Base-by-base conservation (phyloP, 1,140 invertebrate genomes). In the Achatina immaculata region DNA sequence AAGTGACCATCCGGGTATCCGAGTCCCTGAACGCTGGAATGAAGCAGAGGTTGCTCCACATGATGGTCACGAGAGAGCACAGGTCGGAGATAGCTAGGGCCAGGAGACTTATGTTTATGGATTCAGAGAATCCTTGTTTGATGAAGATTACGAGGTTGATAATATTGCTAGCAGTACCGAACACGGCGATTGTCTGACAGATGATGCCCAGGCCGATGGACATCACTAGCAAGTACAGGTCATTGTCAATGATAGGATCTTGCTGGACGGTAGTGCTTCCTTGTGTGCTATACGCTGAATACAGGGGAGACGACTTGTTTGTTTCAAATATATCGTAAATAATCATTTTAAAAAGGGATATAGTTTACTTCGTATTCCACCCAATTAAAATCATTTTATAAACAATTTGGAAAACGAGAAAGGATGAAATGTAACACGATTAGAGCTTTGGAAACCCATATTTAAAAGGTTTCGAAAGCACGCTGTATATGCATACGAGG, bases 51-150 rank as follows among this genome's bases (percentile, higher is more conserved):
- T 51, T 51, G 4, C 9, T 36, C 48, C 74, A 58, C n/a, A 76
- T 62, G 1, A 76, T 34, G 2, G 7, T 1, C 16, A 76, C 31
- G 1, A 76, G 36, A 0, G 51, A 62, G 24, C 74, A 58, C 31
- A 76, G 74, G 42, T 76, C 74, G 24, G 38, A 76, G 31, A 76
- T n/a, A 36, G 74, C n/a, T 55, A 76, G 62, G 24, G 51, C 28
- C 14, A 76, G 31, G 1, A 76, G 55, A 34, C 51, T 62, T n/a
- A 76, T 43, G 51, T 76, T 76, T 28, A 76, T 43, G 31, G 45
- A 4, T 14, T 79, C 78, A 14, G 31, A 58, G 34, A 62, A 51
- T 11, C 78, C 66, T 36, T 38, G 40, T 45, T 66, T 81, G 71
- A 75, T n/a, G 48, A 66, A 58, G 72, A 81, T 40, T 28, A 66